Percentiles rank a stretch among this genome's conserved stretches.
Conservation (phyloP, 2,797 vertebrate genomes). For the Gambusia yucatana region DNA sequence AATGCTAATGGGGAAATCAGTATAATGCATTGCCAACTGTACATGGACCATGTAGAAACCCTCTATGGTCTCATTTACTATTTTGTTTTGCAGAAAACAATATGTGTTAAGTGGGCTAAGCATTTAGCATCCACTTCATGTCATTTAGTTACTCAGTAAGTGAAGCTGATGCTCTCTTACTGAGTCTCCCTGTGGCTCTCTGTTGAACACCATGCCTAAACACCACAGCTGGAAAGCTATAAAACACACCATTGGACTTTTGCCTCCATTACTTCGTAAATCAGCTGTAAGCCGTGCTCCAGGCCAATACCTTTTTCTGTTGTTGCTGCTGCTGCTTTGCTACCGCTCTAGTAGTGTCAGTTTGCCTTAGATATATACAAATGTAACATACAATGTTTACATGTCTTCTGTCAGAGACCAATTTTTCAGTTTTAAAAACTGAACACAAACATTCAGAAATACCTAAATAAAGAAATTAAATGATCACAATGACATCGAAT, state of each 20-base stretch:
- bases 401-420: slow-evolving; percentile 31
- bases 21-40: slow-evolving; percentile 24
- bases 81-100: slow-evolving; percentile 42
- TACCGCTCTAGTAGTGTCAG: slow-evolving; percentile 10
- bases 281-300: slow-evolving; percentile 44
- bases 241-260: slow-evolving; percentile 36
- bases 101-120: slow-evolving; percentile 25
- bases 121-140: slow-evolving; percentile 40
- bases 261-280: slow-evolving; percentile 46
- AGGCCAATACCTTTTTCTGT: slow-evolving; percentile 3
- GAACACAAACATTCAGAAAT: slow-evolving; percentile 47
- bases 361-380: slow-evolving; percentile 9
- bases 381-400: slow-evolving; percentile 2
- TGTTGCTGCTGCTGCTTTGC: slow-evolving; percentile 26
- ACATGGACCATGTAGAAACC: slow-evolving; percentile 22
- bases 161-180: slow-evolving; percentile 26
- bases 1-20: neutral
- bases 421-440: slow-evolving; percentile 38
- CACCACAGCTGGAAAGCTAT: slow-evolving; percentile 44
- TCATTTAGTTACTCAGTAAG: slow-evolving; percentile 32
- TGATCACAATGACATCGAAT: slow-evolving; percentile 38
- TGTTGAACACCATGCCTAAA: slow-evolving; percentile 20
- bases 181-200: slow-evolving; percentile 12
- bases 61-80: slow-evolving; percentile 24
- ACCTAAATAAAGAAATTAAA: slow-evolving; percentile 62